Evolutionary conservation across 2,113 vertebrate species (phyloP).

Genomic region (Seriola aureovittata): DNA sequence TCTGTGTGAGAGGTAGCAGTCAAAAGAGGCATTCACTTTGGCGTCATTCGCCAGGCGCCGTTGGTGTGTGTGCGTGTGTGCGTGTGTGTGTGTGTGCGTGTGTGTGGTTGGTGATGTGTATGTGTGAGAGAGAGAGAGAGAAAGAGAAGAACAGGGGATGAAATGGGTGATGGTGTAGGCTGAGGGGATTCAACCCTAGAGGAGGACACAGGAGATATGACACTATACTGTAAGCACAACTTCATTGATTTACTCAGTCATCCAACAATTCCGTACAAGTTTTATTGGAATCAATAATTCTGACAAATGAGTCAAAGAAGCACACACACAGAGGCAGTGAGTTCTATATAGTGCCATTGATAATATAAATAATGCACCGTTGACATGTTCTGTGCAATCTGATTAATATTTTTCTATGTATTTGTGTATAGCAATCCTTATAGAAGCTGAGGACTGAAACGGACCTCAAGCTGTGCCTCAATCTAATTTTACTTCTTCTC

Average conservation of each 20-base stretch:
- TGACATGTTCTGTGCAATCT: conserved; percentile 21
- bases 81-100: conserved; percentile 23
- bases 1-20: conserved; percentile 71
- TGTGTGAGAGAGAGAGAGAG: conserved; percentile 21
- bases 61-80: conserved; percentile 16
- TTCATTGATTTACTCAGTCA: conserved; percentile 76
- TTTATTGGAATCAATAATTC: conserved; percentile 78
- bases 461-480: background rate
- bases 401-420: conserved; percentile 22
- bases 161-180: conserved; percentile 57
- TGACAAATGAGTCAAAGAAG: conserved; percentile 69
- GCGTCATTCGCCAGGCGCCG: conserved; percentile 50
- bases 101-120: conserved; percentile 14
- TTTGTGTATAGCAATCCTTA: conserved; percentile 3
- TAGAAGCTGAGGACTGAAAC: conserved; percentile 11
- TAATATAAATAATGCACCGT: conserved; percentile 54
- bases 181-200: conserved; percentile 43
- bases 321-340: conserved; percentile 62
- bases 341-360: conserved; percentile 41
- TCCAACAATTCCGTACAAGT: conserved; percentile 64
- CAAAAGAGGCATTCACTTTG: conserved; percentile 78
- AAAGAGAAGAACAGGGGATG: conserved; percentile 49
- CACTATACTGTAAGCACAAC: conserved; percentile 81
- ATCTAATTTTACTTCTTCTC: background rate
- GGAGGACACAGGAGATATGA: conserved; percentile 72